Percentiles rank a stretch among this genome's conserved stretches.
phyloP scores from a whole-genome alignment of 2,113 vertebrate species.

The Catharus bicknelli region DNA sequence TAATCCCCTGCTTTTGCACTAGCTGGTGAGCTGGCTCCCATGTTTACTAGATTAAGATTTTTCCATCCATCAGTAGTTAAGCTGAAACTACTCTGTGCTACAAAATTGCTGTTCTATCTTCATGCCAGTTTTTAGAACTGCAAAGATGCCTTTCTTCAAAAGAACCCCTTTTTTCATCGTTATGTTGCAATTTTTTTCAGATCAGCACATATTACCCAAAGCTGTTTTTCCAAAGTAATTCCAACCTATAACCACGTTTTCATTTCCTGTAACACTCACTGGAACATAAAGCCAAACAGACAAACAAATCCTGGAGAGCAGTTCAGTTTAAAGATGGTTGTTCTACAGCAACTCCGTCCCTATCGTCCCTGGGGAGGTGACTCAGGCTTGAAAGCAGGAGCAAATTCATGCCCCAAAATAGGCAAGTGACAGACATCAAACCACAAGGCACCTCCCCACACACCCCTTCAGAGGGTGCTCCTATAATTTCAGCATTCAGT shows the following conservation, averaged over 20 bases:
- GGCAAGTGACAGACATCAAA: background rate
- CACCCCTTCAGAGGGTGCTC: background rate
- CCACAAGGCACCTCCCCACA: background rate
- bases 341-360: background rate
- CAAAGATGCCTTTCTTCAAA: conserved; percentile 25
- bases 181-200: background rate
- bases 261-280: conserved; percentile 5
- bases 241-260: conserved; percentile 14
- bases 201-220: conserved; percentile 17
- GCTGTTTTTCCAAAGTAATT: conserved; percentile 31
- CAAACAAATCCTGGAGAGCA: conserved; percentile 29
- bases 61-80: background rate
- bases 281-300: background rate
- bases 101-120: conserved; percentile 13
- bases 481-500: background rate
- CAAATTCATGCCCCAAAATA: background rate
- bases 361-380: background rate
- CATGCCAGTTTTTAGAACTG: background rate
- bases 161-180: background rate
- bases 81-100: background rate
- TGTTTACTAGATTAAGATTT: background rate
- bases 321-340: background rate
- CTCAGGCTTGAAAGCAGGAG: background rate
- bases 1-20: background rate
- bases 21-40: background rate